Evolutionary conservation across 2,888 invertebrate species (phyloP), one percentile per base, ranked within the genome.

Genomic region (Anodontia alba): DNA sequence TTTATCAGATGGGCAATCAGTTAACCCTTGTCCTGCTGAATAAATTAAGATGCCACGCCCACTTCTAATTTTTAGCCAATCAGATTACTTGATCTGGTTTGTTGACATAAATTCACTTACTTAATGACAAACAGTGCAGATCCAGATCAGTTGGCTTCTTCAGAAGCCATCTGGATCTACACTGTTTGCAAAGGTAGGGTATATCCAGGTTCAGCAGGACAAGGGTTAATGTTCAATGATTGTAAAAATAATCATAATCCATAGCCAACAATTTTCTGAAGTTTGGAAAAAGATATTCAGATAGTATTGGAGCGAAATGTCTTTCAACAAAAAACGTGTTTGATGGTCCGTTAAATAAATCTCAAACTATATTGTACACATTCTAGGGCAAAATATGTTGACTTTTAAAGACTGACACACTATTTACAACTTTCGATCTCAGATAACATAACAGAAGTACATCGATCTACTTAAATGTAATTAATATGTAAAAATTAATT

Each of bases 1-100:
- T 33, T 62, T 62, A 62, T 62, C 62, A 10, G 10, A 12, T 8
- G 62, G 29, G 62, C 62, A 62, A 62, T 62, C 62, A 62, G 62
- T 62, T n/a, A n/a, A n/a, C n/a, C n/a, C n/a, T n/a, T n/a, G n/a
- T n/a, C n/a, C n/a, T n/a, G n/a, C n/a, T n/a, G n/a, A n/a, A n/a
- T n/a, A n/a, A n/a, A n/a, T n/a, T n/a, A n/a, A n/a, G n/a, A n/a
- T n/a, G n/a, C n/a, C n/a, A n/a, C n/a, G n/a, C n/a, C n/a, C n/a
- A n/a, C n/a, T n/a, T n/a, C n/a, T n/a, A n/a, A n/a, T n/a, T n/a
- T n/a, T n/a, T n/a, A n/a, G n/a, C n/a, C n/a, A n/a, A n/a, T n/a
- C n/a, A n/a, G n/a, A n/a, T n/a, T n/a, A n/a, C n/a, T n/a, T n/a
- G n/a, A n/a, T n/a, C n/a, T n/a, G n/a, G n/a, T n/a, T n/a, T n/a